Conservation (phyloP, 1,140 invertebrate species). For the Protaetia brevitarsis region DNA sequence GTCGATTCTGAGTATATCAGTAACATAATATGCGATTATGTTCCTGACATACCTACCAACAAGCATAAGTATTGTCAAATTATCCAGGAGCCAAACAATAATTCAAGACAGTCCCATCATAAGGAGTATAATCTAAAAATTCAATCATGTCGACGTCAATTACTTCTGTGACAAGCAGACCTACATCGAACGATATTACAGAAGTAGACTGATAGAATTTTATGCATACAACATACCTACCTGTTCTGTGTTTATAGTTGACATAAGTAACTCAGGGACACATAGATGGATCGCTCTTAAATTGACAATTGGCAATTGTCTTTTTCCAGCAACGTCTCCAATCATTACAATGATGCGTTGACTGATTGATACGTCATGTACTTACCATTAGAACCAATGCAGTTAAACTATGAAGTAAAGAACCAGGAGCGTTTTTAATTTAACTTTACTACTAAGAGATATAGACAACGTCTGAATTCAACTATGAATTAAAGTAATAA, state of each 20-base stretch:
- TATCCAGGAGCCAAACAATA: neutral
- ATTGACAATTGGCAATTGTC: neutral
- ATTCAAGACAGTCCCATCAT: neutral
- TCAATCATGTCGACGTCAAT: conserved; percentile 10
- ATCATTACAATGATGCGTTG: neutral
- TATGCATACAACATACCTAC: neutral
- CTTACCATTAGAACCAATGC: too few species aligned
- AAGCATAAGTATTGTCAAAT: neutral
- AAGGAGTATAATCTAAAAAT: neutral
- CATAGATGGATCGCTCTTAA: neutral
- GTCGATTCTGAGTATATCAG: too few species aligned
- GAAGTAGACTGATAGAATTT: neutral
- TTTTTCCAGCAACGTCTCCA: neutral
- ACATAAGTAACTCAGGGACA: neutral
- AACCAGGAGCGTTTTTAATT: too few species aligned
- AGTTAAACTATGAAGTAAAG: too few species aligned
- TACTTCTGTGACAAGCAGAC: conserved; percentile 7
- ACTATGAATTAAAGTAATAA: too few species aligned
- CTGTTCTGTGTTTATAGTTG: neutral
- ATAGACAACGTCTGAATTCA: too few species aligned
- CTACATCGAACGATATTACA: neutral
- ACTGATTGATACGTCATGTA: conserved; percentile 5
- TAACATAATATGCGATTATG: too few species aligned
- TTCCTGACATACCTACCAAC: too few species aligned
- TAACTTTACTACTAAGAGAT: too few species aligned